phyloP scores from a whole-genome alignment of 2,888 invertebrate genomes.

The Smittia aterrima region DNA sequence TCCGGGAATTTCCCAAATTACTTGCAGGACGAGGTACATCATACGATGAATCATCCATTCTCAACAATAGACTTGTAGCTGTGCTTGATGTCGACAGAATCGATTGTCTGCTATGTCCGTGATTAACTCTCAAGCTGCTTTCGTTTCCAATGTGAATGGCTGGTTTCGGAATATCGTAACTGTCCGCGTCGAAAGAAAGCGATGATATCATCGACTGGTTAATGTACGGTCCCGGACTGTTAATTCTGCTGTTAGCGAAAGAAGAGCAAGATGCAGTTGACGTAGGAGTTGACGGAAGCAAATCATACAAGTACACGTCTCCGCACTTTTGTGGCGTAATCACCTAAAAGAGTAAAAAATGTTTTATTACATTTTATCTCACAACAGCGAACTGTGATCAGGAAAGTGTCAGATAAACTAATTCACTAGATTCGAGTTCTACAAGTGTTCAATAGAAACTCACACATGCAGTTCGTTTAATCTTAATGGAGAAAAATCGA shows the following conservation, averaged over 20 bases:
- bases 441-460: background rate
- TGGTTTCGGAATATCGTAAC: constrained; percentile 62
- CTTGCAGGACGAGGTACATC: constrained; percentile 63
- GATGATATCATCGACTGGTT: constrained; percentile 50
- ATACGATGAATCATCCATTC: constrained; percentile 56
- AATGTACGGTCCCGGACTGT: constrained; percentile 47
- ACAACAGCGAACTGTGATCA: too few relatives aligned
- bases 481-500: background rate
- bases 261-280: constrained; percentile 47
- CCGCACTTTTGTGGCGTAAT: constrained; percentile 70
- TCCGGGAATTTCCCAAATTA: constrained; percentile 54
- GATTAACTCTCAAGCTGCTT: background rate
- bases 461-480: background rate
- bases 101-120: constrained; percentile 28
- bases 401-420: too few relatives aligned
- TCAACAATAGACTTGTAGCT: constrained; percentile 29
- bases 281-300: constrained; percentile 53
- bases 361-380: background rate
- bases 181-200: constrained; percentile 48
- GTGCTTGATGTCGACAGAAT: constrained; percentile 9
- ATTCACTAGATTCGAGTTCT: background rate
- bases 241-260: constrained; percentile 27
- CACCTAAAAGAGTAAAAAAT: constrained; percentile 56
- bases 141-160: constrained; percentile 50
- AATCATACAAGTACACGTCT: constrained; percentile 70